Conservation (phyloP, 2,888 invertebrate genomes). For the Tortrix viridana region DNA sequence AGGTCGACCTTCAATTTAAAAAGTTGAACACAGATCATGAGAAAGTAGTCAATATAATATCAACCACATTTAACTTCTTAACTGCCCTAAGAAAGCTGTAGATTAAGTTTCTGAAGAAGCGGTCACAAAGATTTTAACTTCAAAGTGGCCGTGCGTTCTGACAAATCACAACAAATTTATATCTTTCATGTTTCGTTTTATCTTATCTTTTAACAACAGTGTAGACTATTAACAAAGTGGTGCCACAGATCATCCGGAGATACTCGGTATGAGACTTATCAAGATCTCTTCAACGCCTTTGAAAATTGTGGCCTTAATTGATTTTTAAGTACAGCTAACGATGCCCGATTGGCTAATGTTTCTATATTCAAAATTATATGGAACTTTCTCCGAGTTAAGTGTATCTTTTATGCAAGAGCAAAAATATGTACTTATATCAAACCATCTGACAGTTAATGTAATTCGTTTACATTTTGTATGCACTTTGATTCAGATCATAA, state of each 20-base stretch:
- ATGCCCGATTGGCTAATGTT: constrained; percentile 31
- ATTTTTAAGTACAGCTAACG: constrained; percentile 42
- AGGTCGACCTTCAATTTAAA: no score
- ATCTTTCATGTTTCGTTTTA: constrained; percentile 30
- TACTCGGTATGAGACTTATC: constrained; percentile 33
- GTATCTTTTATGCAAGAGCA: constrained; percentile 7
- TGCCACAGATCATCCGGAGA: constrained; percentile 33
- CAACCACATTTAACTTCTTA: no score
- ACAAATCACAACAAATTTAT: constrained; percentile 35
- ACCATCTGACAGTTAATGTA: no score
- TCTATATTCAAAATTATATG: constrained; percentile 26
- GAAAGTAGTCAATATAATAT: no score
- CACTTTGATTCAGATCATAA: no score
- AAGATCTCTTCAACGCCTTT: constrained; percentile 37
- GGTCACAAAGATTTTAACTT: constrained; percentile 6
- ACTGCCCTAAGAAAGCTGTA: not conserved
- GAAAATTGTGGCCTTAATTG: constrained; percentile 43
- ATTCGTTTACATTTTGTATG: no score
- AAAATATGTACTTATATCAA: not conserved
- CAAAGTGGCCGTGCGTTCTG: constrained; percentile 20
- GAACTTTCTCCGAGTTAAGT: constrained; percentile 34
- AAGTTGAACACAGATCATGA: no score
- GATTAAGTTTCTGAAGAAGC: not conserved
- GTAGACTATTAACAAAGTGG: constrained; percentile 28
- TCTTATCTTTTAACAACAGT: constrained; percentile 33